phyloP scores from a whole-genome alignment of 2,113 vertebrate genomes.

The Pangasianodon gigas region DNA sequence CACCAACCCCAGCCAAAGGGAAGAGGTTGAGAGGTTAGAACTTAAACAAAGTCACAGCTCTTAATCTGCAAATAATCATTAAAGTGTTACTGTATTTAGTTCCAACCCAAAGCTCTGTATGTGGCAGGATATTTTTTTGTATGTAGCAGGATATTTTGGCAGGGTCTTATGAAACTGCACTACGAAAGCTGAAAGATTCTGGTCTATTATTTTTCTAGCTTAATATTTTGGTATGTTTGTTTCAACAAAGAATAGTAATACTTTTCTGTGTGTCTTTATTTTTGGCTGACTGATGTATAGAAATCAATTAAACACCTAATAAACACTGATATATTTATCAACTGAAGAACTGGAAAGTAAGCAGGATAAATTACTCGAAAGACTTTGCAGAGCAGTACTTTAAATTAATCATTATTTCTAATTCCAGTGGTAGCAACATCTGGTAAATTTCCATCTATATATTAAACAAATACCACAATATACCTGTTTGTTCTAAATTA shows the following conservation, averaged over 20 bases:
- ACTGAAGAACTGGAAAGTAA: no score
- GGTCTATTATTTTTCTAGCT: background rate
- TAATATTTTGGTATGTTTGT: background rate
- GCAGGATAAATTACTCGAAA: background rate
- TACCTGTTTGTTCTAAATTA: no score
- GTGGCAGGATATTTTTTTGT: background rate
- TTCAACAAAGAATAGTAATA: background rate
- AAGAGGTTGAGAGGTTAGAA: conserved; percentile 88
- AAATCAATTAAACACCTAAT: background rate
- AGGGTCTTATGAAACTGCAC: background rate
- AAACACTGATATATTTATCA: background rate
- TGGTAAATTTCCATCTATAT: no score
- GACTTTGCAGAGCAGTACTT: background rate
- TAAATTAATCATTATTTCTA: no score
- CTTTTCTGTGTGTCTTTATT: background rate
- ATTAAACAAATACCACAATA: no score
- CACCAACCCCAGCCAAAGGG: conserved; percentile 86
- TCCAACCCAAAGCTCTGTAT: background rate
- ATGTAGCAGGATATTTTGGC: background rate
- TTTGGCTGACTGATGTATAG: background rate
- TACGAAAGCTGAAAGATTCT: background rate
- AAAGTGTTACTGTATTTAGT: background rate
- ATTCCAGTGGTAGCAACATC: no score
- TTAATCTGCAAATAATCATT: background rate
- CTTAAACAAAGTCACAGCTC: no score